A percentile compares a stretch with the other conserved stretches of the same genome.
phyloP scores from a whole-genome alignment of 2,797 vertebrate species.

The Enteromius radiatus region DNA sequence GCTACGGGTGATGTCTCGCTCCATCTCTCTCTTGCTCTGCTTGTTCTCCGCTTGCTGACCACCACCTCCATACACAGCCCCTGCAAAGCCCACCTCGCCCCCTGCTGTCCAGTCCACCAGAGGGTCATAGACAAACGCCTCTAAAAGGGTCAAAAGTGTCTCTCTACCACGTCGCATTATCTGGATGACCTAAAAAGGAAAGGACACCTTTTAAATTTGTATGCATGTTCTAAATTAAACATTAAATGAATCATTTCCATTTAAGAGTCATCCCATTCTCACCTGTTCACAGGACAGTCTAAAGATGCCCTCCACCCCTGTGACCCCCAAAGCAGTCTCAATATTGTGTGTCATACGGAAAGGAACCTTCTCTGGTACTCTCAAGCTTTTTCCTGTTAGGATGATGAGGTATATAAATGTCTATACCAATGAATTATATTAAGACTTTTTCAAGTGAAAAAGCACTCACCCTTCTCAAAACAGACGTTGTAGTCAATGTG shows the following conservation, averaged over 20 bases:
- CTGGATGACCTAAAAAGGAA: constrained; percentile 85
- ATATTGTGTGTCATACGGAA: constrained; percentile 99
- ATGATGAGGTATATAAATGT: constrained; percentile 43
- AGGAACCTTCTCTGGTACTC: constrained; percentile 98
- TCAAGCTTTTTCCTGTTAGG: constrained; percentile 92
- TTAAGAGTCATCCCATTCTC: neutral
- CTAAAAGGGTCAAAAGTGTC: constrained; percentile 92
- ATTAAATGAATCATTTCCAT: neutral
- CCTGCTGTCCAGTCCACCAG: constrained; percentile 99
- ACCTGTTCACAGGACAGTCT: constrained; percentile 98
- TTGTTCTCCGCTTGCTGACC: constrained; percentile 97
- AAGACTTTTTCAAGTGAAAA: constrained; percentile 57
- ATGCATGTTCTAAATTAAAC: neutral
- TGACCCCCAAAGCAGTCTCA: constrained; percentile 94
- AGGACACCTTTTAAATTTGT: neutral
- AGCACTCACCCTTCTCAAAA: constrained; percentile 94
- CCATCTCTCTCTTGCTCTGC: constrained; percentile 98
- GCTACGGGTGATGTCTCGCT: constrained; percentile 96
- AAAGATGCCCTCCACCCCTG: constrained; percentile 97
- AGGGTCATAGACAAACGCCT: constrained; percentile 98
- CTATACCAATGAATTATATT: constrained; percentile 33
- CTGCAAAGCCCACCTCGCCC: constrained; percentile 96
- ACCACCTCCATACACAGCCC: constrained; percentile 96
- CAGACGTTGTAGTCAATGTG: constrained; percentile 99
- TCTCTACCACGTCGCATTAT: constrained; percentile 97